Base-by-base conservation (phyloP, 2,888 invertebrate species). In the Synanthedon andrenaeformis region DNA sequence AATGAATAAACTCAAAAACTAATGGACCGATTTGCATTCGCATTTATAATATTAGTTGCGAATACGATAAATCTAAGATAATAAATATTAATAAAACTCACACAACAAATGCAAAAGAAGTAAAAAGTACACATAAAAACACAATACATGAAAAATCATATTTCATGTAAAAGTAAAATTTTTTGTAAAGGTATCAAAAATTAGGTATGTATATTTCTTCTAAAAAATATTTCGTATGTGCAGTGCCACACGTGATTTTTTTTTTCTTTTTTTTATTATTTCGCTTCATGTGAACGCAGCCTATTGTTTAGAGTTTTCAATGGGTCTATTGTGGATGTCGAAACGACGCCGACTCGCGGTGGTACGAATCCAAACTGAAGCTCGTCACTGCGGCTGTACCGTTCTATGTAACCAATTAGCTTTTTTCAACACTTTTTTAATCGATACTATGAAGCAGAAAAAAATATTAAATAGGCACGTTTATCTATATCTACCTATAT, bases 221-320 rank as follows among this genome's bases (percentile, higher is more conserved):
- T 35, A 45, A 45, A 8, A 45, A 45, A 13, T n/a, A 45, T 35
- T 35, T 28, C 8, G 28, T 8, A 28, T 28, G 28, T 28, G 10
- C 42, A n/a, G n/a, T n/a, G 19, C 4, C 23, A 23, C 4, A 23
- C 1, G 23, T 23, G 23, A 49, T 49, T 19, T 49, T 17, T 12
- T 14, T 17, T 23, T 8, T 49, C 19, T 49, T 19, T 49, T n/a
- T 49, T 49, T 17, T 49, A 45, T 45, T 45, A 13, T 45, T 35
- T 35, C 35, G 35, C 35, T 13, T 66, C 72, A 58, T 58, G 55
- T 53, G 35, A 54, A 58, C 41, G 52, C 51, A 52, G 54, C 51
- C 63, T 66, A 79, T 81, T 81, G 80, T 82, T 72, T 70, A 58
- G 63, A 63, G 59, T 59, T 76, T 76, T 79, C 75, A 76, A 79